These are phyloP conservation scores for Tipula vernalis DNA, from an alignment of 2,888 invertebrate genomes.

Conservation along the genomic window DNA sequence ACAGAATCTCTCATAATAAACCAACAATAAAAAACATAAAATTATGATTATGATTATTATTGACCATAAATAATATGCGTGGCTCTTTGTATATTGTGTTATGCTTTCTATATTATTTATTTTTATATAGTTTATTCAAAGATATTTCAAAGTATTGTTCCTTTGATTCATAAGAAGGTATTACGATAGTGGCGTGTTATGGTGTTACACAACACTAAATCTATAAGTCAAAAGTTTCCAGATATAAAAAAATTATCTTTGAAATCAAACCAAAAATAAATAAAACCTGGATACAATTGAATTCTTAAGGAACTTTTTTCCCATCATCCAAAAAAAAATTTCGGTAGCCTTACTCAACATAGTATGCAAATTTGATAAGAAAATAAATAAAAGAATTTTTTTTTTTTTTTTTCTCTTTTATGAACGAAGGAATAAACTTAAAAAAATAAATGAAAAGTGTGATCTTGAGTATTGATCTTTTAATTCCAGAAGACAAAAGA, in stretches of 20 bases:
- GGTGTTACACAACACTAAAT: not conserved
- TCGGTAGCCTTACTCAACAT: not conserved
- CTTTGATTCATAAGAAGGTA: not conserved
- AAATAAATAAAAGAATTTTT: not conserved
- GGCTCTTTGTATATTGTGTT: not conserved
- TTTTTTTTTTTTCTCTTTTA: not conserved
- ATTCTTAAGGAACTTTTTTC: not conserved
- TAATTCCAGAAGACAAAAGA: slow-evolving; percentile 8
- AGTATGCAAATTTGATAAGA: slow-evolving; percentile 6
- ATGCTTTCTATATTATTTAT: not conserved
- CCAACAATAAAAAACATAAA: slow-evolving; percentile 7
- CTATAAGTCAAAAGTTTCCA: not conserved
- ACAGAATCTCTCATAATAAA: not conserved
- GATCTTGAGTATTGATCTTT: slow-evolving; percentile 8
- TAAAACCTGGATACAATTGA: not conserved
- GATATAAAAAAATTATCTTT: not conserved
- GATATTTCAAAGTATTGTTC: not conserved
- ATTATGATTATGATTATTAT: slow-evolving; percentile 10
- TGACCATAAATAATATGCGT: slow-evolving; percentile 7
- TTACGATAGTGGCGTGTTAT: not conserved
- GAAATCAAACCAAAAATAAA: not conserved
- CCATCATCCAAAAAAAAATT: not conserved
- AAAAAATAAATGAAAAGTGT: not conserved
- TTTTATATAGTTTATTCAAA: not conserved
- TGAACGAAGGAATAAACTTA: not conserved